These are phyloP conservation scores for Cosmia pyralina DNA, from an alignment of 2,888 invertebrate species.

Conservation along the genomic window DNA sequence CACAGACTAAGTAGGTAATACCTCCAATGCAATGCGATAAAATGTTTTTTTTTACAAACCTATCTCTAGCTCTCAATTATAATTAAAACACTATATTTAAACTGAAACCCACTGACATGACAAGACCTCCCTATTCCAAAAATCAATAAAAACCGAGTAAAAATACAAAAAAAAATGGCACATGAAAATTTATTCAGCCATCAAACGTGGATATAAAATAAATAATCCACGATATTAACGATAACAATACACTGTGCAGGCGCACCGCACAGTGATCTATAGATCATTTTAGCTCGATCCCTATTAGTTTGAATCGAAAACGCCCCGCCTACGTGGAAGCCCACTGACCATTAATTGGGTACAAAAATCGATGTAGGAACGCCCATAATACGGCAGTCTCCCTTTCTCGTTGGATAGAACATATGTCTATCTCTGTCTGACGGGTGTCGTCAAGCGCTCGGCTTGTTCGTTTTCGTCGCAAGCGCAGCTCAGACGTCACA, in stretches of 20 bases:
- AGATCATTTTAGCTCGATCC: slow-evolving; percentile 89
- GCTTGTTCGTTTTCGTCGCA: slow-evolving; percentile 85
- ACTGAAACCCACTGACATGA: slow-evolving; percentile 23
- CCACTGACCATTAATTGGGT: slow-evolving; percentile 90
- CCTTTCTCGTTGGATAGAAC: slow-evolving; percentile 53
- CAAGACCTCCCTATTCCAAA: slow-evolving; percentile 70
- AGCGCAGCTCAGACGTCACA: slow-evolving; percentile 81
- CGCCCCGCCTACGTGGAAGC: slow-evolving; percentile 87
- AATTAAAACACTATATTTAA: slow-evolving; percentile 21
- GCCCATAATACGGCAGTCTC: slow-evolving; percentile 79
- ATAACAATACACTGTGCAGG: slow-evolving; percentile 86
- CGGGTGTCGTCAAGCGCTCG: slow-evolving; percentile 71
- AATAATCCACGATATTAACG: slow-evolving; percentile 85
- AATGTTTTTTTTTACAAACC: neutral
- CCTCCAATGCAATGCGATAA: neutral
- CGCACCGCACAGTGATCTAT: slow-evolving; percentile 85
- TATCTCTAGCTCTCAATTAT: neutral
- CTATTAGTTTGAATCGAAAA: slow-evolving; percentile 85
- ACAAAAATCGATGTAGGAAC: slow-evolving; percentile 83
- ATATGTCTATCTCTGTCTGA: slow-evolving; percentile 68
- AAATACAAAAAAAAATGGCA: slow-evolving; percentile 74
- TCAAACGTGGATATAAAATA: slow-evolving; percentile 86
- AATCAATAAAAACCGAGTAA: slow-evolving; percentile 63
- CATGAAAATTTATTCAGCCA: slow-evolving; percentile 84
- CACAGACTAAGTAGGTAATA: too few species aligned